Conservation (phyloP, 2,113 vertebrate genomes). For the Macquaria ambigua region DNA sequence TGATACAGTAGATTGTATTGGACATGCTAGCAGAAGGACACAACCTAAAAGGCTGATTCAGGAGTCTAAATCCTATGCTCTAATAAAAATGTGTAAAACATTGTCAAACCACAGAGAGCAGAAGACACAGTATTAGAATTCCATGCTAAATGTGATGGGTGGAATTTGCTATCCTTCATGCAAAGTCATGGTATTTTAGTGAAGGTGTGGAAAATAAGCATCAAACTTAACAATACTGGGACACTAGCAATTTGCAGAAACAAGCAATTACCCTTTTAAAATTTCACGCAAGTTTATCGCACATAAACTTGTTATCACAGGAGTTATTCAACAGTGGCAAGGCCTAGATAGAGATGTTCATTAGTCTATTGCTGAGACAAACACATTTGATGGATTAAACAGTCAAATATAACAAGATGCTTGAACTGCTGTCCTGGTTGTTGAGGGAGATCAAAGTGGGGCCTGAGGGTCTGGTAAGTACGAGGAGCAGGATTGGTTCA, state of each 20-base stretch:
- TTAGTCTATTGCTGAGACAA: conserved; percentile 82
- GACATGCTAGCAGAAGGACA: conserved; percentile 67
- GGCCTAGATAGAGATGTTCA: conserved; percentile 77
- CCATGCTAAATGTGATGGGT: conserved; percentile 2
- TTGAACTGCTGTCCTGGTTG: conserved; percentile 79
- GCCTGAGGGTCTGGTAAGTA: conserved; percentile 76
- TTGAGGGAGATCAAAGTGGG: conserved; percentile 83
- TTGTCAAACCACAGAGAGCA: conserved; percentile 15
- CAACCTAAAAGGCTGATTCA: conserved; percentile 72
- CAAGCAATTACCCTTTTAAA: conserved; percentile 55
- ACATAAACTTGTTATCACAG: conserved; percentile 45
- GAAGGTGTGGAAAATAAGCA: conserved; percentile 44
- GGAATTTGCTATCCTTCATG: not conserved
- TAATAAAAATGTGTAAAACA: conserved; percentile 40
- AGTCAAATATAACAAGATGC: conserved; percentile 81
- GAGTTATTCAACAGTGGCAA: conserved; percentile 40
- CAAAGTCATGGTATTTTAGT: conserved; percentile 29
- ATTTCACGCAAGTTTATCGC: conserved; percentile 51
- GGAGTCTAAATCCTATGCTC: conserved; percentile 45
- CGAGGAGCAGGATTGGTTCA: conserved; percentile 74
- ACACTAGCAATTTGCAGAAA: conserved; percentile 59
- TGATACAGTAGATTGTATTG: conserved; percentile 74
- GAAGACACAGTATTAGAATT: conserved; percentile 14
- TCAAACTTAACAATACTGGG: conserved; percentile 39
- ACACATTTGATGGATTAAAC: conserved; percentile 84